Percentiles rank a stretch among this genome's conserved stretches.
Evolutionary conservation across 2,888 invertebrate species (phyloP).

Genomic region (Drosophila maculinotata): DNA sequence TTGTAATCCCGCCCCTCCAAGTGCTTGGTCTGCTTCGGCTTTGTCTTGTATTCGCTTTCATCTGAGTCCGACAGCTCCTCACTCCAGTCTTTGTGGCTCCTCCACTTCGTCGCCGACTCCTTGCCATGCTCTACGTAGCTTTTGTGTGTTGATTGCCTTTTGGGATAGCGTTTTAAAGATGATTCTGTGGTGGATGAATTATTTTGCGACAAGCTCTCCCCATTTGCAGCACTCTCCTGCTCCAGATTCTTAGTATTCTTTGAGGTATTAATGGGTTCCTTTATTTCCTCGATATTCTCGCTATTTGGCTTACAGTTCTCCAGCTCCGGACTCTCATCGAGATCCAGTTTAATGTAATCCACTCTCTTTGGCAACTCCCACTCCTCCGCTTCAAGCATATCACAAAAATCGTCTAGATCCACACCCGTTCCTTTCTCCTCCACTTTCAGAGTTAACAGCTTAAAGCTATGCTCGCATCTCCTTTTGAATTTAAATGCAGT

Average conservation of each 20-base stretch:
- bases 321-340: slow-evolving; percentile 1
- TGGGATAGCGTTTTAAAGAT: not conserved
- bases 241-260: not conserved
- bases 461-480: slow-evolving; percentile 30
- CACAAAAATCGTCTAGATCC: slow-evolving; percentile 21
- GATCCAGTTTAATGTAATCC: slow-evolving; percentile 21
- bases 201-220: too few relatives aligned
- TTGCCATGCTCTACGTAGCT: not conserved
- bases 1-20: not conserved
- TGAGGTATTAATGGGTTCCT: too few relatives aligned
- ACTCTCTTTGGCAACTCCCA: slow-evolving; percentile 23
- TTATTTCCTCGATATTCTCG: too few relatives aligned
- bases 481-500: slow-evolving; percentile 22
- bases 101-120: not conserved
- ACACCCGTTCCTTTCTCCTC: not conserved
- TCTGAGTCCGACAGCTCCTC: not conserved
- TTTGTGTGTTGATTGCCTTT: not conserved
- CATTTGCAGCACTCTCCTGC: not conserved
- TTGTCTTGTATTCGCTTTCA: not conserved
- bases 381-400: slow-evolving; percentile 27
- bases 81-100: not conserved
- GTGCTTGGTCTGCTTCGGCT: too few relatives aligned
- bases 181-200: not conserved
- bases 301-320: not conserved
- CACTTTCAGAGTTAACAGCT: slow-evolving; percentile 14